Percentiles rank a stretch among this genome's conserved stretches.
Conservation (phyloP, 2,888 invertebrate species). For the Lingula anatina region DNA sequence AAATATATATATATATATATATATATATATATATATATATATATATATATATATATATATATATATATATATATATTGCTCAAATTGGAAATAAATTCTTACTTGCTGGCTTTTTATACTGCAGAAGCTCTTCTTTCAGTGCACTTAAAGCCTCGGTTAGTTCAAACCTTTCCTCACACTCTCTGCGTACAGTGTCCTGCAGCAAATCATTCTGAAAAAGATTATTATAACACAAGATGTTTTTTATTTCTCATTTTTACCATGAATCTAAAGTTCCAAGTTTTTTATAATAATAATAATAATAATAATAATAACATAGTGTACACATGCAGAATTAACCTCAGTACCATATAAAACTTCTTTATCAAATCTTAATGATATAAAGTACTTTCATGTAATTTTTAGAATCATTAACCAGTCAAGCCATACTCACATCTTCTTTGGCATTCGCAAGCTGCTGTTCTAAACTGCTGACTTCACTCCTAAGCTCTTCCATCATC, state of each 20-base stretch:
- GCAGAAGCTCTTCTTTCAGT: slow-evolving; percentile 34
- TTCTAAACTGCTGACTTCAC: slow-evolving; percentile 1
- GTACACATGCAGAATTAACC: no score
- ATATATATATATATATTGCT: no score
- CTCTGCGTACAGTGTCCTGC: slow-evolving; percentile 45
- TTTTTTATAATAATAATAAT: no score
- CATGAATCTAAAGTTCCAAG: not conserved
- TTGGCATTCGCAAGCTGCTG: slow-evolving; percentile 4
- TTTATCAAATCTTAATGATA: no score
- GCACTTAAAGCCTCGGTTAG: slow-evolving; percentile 47
- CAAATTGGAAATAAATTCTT: slow-evolving; percentile 1
- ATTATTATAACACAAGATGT: not conserved
- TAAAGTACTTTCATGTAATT: no score
- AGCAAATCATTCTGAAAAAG: slow-evolving; percentile 32
- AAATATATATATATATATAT: no score
- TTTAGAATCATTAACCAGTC: no score
- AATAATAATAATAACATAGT: no score
- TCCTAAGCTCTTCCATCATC: slow-evolving; percentile 2
- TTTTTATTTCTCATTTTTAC: no score
- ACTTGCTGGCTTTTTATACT: slow-evolving; percentile 35
- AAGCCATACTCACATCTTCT: slow-evolving; percentile 7
- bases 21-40: not conserved
- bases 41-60: not conserved
- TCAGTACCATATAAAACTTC: no score
- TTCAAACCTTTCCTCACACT: slow-evolving; percentile 51